phyloP scores from a whole-genome alignment of 2,797 vertebrate genomes.

The Morus bassanus region DNA sequence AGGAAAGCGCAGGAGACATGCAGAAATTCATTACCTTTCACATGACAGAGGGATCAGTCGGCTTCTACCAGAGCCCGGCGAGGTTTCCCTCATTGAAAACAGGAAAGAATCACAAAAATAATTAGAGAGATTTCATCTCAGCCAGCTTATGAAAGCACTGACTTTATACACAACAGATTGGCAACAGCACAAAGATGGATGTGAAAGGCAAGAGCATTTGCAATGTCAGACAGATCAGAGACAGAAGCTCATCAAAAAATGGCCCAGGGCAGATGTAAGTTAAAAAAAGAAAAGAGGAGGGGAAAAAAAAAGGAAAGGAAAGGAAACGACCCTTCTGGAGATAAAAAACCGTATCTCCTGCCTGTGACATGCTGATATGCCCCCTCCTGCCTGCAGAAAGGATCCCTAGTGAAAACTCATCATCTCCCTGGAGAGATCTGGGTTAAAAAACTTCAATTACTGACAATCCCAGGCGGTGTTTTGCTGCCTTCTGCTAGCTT shows the following conservation, averaged over 20 bases:
- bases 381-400: not conserved
- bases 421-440: constrained; percentile 7
- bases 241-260: constrained; percentile 64
- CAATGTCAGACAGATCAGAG: constrained; percentile 65
- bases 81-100: constrained; percentile 57
- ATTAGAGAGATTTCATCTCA: constrained; percentile 67
- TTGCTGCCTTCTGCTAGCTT: not conserved
- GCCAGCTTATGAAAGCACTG: constrained; percentile 52
- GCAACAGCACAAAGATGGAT: constrained; percentile 57
- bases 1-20: not conserved
- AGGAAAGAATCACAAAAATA: constrained; percentile 66
- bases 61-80: not conserved
- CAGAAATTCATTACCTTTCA: constrained; percentile 51
- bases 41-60: constrained; percentile 32
- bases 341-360: not conserved
- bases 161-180: constrained; percentile 62
- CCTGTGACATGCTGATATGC: not conserved
- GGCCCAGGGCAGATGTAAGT: constrained; percentile 46
- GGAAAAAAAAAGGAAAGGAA: not conserved
- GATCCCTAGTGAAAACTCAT: constrained; percentile 2
- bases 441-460: constrained; percentile 9
- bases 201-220: constrained; percentile 55
- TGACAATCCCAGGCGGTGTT: not conserved
- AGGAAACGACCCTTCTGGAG: constrained; percentile 47
- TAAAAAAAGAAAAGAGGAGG: constrained; percentile 9